Percentiles rank a stretch among this genome's conserved stretches.
Evolutionary conservation across 2,113 vertebrate genomes (phyloP).

Genomic region (Corythornis madagascariensis): DNA sequence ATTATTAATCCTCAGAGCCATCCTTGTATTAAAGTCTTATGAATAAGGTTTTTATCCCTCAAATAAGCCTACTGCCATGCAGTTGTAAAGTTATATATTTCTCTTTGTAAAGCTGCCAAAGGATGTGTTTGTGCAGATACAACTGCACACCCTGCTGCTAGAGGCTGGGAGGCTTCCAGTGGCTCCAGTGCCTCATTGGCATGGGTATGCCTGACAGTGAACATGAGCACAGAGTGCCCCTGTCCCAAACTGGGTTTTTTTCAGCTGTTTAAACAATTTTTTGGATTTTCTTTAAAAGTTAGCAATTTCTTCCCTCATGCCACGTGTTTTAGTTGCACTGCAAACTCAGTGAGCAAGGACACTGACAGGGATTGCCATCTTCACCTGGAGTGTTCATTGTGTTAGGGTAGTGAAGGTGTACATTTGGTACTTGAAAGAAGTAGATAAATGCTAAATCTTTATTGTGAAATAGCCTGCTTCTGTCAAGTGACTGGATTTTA

Average conservation of each 20-base stretch:
- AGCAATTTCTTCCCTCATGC: neutral
- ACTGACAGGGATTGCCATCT: neutral
- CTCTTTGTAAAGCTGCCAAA: conserved; percentile 42
- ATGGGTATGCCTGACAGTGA: neutral
- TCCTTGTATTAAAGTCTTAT: conserved; percentile 7
- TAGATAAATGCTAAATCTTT: neutral
- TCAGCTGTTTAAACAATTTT: conserved; percentile 13
- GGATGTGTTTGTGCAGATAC: neutral
- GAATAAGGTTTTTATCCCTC: conserved; percentile 20
- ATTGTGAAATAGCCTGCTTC: neutral
- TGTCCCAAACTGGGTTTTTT: neutral
- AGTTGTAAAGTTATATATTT: neutral
- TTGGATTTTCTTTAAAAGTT: neutral
- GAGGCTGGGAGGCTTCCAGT: conserved; percentile 47
- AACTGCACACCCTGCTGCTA: neutral
- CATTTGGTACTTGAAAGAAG: neutral
- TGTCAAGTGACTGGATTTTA: conserved; percentile 22
- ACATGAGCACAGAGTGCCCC: neutral
- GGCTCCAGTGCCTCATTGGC: conserved; percentile 7
- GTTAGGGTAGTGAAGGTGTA: neutral
- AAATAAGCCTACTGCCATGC: conserved; percentile 11
- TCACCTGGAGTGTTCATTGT: fast-evolving
- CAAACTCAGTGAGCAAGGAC: neutral
- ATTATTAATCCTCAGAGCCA: neutral
- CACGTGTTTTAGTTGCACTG: neutral